phyloP scores from a whole-genome alignment of 2,888 invertebrate species.

The Eupithecia vulgata region DNA sequence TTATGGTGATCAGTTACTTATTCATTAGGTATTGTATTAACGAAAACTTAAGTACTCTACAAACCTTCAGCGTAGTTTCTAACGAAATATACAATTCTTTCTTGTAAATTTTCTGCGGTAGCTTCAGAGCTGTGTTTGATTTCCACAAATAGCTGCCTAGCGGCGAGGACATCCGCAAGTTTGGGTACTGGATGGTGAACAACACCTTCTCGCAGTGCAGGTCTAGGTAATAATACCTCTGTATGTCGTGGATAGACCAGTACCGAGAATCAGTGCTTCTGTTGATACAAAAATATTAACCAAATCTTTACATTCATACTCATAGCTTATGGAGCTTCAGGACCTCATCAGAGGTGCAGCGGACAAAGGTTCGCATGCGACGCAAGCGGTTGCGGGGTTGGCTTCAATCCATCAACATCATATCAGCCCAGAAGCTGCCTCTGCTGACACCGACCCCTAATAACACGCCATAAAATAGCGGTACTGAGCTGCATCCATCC shows the following conservation, averaged over 20 bases:
- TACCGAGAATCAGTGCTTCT: constrained; percentile 65
- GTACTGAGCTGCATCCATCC: neutral
- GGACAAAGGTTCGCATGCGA: neutral
- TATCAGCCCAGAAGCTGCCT: neutral
- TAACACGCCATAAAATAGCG: neutral
- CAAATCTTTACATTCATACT: too few relatives aligned
- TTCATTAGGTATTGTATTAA: too few relatives aligned
- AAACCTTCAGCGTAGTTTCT: constrained; percentile 67
- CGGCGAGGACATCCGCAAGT: constrained; percentile 59
- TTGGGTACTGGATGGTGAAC: constrained; percentile 73
- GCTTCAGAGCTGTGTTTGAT: constrained; percentile 63
- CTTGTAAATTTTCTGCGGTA: constrained; percentile 55
- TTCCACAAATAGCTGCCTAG: constrained; percentile 65
- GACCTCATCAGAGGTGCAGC: too few relatives aligned
- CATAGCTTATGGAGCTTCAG: too few relatives aligned
- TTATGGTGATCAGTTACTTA: too few relatives aligned
- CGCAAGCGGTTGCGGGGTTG: neutral
- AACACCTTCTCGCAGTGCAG: constrained; percentile 69
- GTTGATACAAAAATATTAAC: constrained; percentile 4
- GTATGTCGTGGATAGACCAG: constrained; percentile 73
- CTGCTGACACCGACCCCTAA: neutral
- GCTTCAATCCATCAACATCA: neutral
- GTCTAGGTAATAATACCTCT: constrained; percentile 66
- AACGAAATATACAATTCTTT: constrained; percentile 62
- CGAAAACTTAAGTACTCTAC: neutral